Evolutionary conservation across 2,888 invertebrate species (phyloP), one percentile per base, ranked within the genome.

Genomic region (Copidosoma aretas): DNA sequence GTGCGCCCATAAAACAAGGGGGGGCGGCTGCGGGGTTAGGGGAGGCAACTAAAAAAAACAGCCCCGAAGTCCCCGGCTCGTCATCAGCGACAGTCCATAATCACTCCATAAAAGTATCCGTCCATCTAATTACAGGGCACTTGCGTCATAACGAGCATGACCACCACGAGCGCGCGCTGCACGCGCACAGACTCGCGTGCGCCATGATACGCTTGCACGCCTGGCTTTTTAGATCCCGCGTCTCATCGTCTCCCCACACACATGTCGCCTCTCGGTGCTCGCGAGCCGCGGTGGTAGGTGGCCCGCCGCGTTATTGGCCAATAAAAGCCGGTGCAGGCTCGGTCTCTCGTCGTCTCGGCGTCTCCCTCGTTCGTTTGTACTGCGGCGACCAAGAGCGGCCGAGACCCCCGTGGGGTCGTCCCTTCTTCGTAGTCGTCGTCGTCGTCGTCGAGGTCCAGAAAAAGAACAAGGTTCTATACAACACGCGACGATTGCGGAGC

Each of bases 31-130:
- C 3, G 12, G 43, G 14, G 43, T 2, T 1, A 15, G 12, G 2
- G 1, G 12, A 15, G 12, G 12, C 3, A 17, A 46, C 3, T 2
- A 46, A 46, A 46, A 46, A 46, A 46, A 46, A 46, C 4, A 46
- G 12, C 15, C 12, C n/a, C n/a, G n/a, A n/a, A 14, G 43, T 15
- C 17, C 43, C 43, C 3, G 12, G 12, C 43, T 46, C 2, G 2
- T 15, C 15, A 46, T 8, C 15, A 46, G 43, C 43, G 12, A 14
- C 22, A 57, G 52, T 59, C 64, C 59, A 64, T 64, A 64, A 64
- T 64, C 64, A 64, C 64, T 64, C 59, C 64, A 64, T 64, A 64
- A 64, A 64, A 22, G 41, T 17, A 19, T 19, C 41, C 41, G 41
- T 17, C 21, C 25, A 25, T 24, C 52, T 46, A 46, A 46, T 46